Base-by-base conservation (phyloP, 1,140 invertebrate genomes). In the Drosophila insularis region DNA sequence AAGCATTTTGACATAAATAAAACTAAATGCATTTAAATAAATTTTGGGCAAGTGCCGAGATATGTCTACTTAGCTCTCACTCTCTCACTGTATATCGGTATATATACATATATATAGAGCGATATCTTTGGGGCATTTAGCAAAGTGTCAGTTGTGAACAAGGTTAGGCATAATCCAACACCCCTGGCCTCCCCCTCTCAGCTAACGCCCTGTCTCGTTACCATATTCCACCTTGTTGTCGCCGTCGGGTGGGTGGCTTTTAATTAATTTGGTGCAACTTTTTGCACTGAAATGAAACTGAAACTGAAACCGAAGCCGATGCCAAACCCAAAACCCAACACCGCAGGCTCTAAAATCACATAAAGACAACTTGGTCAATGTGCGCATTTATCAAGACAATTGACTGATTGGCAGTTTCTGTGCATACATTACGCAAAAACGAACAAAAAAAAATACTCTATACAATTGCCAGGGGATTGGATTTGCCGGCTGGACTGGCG, bases 201-300 rank as follows among this genome's bases (percentile, higher is more conserved):
- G 2, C n/a, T n/a, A n/a, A n/a, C n/a, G n/a, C 2, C 14, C 6
- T 14, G 1, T 1, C 43, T 50, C 17, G 14, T 17, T 7, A 46
- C 43, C 17, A 21, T 50, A 79, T 82, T 66, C 84, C 79, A 77
- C 69, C 43, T 50, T 50, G 43, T 50, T 50, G 73, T 89, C 73
- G 82, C 84, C 84, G 64, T 69, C 80, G 80, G 82, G 80, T 78
- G 82, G 79, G 71, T 80, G 78, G 80, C 73, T 71, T 87, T 89
- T 89, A 87, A 87, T 89, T 87, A 87, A 87, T 87, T 87, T 84
- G 84, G 84, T 87, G 84, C 84, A 87, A 80, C 80, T 66, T 87
- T 87, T 84, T 80, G 80, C 84, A 74, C 80, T 67, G 64, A 19
- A 59, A 31, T 68, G 53, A 58, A 66, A 39, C 4, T 27, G 27